These are phyloP conservation scores for Chloroclysta siterata DNA, from an alignment of 2,888 invertebrate species.

Conservation along the genomic window DNA sequence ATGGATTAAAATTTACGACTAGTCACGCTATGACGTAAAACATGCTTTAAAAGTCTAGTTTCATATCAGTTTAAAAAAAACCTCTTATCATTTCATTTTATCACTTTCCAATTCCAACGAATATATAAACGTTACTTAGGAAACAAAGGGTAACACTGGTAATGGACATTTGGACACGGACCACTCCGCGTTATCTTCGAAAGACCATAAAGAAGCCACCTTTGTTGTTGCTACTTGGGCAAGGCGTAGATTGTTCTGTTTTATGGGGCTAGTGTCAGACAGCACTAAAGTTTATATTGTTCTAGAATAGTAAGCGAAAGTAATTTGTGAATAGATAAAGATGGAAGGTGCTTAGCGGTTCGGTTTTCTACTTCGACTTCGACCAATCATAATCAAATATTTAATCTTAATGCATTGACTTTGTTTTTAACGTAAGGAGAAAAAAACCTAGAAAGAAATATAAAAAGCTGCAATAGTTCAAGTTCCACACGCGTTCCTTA, in stretches of 20 bases:
- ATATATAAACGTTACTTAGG: slow-evolving; percentile 46
- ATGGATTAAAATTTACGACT: slow-evolving; percentile 30
- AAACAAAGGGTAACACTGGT: slow-evolving; percentile 70
- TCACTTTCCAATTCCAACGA: slow-evolving; percentile 21
- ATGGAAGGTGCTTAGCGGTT: not conserved
- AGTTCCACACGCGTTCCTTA: slow-evolving; percentile 52
- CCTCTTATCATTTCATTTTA: slow-evolving; percentile 20
- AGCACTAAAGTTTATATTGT: slow-evolving; percentile 26
- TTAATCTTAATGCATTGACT: too few species aligned
- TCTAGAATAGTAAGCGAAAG: slow-evolving; percentile 34
- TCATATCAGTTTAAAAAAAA: not conserved
- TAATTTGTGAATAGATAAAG: slow-evolving; percentile 13
- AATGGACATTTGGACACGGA: slow-evolving; percentile 72
- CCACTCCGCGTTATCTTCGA: slow-evolving; percentile 65
- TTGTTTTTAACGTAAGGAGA: not conserved
- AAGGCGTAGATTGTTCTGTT: slow-evolving; percentile 50
- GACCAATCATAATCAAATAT: not conserved
- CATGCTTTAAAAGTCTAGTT: not conserved
- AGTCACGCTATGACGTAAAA: slow-evolving; percentile 32
- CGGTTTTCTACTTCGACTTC: too few species aligned
- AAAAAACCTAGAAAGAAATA: slow-evolving; percentile 1
- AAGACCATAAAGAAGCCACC: slow-evolving; percentile 74
- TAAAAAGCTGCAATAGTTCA: slow-evolving; percentile 32
- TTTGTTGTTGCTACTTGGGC: slow-evolving; percentile 69
- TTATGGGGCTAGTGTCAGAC: slow-evolving; percentile 29